These are phyloP conservation scores for Blomia tropicalis DNA, from an alignment of 2,888 invertebrate species.

Conservation along the genomic window DNA sequence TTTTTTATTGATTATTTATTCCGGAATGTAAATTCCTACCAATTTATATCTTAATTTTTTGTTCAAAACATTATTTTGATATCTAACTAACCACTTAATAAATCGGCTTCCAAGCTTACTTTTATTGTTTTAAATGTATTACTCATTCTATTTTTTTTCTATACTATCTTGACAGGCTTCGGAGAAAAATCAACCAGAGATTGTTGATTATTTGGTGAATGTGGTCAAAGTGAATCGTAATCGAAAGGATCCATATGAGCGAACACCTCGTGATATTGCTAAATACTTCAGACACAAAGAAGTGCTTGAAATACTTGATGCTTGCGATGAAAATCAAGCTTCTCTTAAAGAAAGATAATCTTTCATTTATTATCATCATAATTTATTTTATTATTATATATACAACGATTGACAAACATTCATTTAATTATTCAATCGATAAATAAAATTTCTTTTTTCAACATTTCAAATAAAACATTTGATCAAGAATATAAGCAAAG, in stretches of 20 bases:
- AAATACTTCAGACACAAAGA: conserved; percentile 14
- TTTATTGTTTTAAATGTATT: too few relatives aligned
- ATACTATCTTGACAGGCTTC: conserved; percentile 25
- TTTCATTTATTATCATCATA: too few relatives aligned
- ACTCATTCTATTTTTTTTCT: neutral
- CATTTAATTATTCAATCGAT: too few relatives aligned
- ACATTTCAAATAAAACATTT: too few relatives aligned
- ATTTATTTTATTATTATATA: too few relatives aligned
- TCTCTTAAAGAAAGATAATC: too few relatives aligned
- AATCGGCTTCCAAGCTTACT: too few relatives aligned
- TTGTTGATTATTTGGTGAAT: conserved; percentile 25
- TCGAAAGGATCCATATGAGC: conserved; percentile 28
- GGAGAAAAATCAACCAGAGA: conserved; percentile 27
- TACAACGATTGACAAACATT: too few relatives aligned
- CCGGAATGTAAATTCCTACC: neutral
- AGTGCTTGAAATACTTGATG: neutral
- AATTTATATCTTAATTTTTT: neutral
- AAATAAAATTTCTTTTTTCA: too few relatives aligned
- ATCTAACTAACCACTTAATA: too few relatives aligned
- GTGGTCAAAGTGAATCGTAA: conserved; percentile 21
- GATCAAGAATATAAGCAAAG: too few relatives aligned
- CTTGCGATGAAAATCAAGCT: too few relatives aligned
- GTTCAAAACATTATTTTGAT: neutral
- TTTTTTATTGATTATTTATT: neutral
- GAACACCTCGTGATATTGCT: conserved; percentile 28